These are phyloP conservation scores for Picathartes gymnocephalus DNA, from an alignment of 2,113 vertebrate species.

Conservation along the genomic window DNA sequence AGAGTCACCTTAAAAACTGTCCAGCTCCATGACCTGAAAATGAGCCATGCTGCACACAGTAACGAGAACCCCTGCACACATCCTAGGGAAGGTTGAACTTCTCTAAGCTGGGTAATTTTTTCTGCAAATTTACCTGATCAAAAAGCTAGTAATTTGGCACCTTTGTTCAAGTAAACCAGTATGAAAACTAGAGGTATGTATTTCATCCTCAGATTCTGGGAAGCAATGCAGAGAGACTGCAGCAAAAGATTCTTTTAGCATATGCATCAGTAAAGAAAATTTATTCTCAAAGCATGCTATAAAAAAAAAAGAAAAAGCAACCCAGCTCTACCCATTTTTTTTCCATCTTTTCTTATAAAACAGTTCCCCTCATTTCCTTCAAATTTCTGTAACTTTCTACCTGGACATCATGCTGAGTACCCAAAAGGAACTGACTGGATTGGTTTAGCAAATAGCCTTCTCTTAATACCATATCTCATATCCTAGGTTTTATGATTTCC, in stretches of 20 bases:
- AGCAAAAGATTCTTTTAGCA: neutral
- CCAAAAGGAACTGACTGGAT: neutral
- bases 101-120: neutral
- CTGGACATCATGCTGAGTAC: neutral
- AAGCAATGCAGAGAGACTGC: neutral
- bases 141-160: neutral
- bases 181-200: neutral
- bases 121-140: neutral
- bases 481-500: neutral
- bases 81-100: neutral
- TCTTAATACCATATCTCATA: neutral
- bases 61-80: neutral
- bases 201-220: neutral
- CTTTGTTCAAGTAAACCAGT: neutral
- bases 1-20: neutral
- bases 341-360: neutral
- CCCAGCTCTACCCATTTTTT: neutral
- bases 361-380: neutral
- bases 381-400: neutral
- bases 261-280: neutral
- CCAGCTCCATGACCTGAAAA: neutral
- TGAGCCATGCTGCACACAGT: neutral
- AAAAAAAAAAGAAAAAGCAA: neutral
- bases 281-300: neutral
- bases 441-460: neutral